phyloP scores from a whole-genome alignment of 2,888 invertebrate species.

The Pristionchus exspectatus region DNA sequence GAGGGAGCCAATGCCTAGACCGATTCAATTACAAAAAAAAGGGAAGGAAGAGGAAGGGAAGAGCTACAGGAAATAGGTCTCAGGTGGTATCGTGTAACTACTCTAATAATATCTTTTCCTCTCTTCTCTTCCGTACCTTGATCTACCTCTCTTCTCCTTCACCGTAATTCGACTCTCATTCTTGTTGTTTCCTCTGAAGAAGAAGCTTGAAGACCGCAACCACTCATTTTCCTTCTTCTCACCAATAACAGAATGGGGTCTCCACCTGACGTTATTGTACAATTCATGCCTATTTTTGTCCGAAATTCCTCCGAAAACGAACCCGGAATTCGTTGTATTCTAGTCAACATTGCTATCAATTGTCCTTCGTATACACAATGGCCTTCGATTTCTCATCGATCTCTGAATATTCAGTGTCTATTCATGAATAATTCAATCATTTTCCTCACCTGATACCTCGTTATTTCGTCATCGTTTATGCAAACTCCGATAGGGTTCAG shows the following conservation, averaged over 20 bases:
- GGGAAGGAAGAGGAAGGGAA: neutral
- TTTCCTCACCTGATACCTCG: slow-evolving; percentile 16
- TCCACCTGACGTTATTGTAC: neutral
- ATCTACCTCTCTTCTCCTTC: slow-evolving; percentile 9
- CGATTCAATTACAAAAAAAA: slow-evolving; percentile 47
- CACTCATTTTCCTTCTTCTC: neutral
- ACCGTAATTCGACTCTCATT: slow-evolving; percentile 9
- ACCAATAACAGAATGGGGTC: neutral
- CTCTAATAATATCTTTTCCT: neutral
- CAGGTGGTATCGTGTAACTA: neutral
- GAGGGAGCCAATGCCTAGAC: neutral
- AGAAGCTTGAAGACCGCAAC: neutral
- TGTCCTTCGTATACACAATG: neutral
- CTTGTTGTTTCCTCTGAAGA: neutral
- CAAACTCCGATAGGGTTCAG: neutral
- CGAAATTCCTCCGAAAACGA: neutral
- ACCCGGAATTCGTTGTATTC: neutral
- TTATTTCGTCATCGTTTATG: slow-evolving; percentile 31
- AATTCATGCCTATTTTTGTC: neutral
- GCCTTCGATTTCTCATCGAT: neutral
- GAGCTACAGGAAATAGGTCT: neutral
- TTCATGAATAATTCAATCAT: slow-evolving; percentile 22
- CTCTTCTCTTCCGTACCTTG: neutral
- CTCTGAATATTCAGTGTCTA: neutral
- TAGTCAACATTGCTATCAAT: slow-evolving; percentile 3